Percentiles rank a stretch among this genome's conserved stretches.
phyloP scores from a whole-genome alignment of 2,797 vertebrate genomes.

The Caiman crocodilus region DNA sequence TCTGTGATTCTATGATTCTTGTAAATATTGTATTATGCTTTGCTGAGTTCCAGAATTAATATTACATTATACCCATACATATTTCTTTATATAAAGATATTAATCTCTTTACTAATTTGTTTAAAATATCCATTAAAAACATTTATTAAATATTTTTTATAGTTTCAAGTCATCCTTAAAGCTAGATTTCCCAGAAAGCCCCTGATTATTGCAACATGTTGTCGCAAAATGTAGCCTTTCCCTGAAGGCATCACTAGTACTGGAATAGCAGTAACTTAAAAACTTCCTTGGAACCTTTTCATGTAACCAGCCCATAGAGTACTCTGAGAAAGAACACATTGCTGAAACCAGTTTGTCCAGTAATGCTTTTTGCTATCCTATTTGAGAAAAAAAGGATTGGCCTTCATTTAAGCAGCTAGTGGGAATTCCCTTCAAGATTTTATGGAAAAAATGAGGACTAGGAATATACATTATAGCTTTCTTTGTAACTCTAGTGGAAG shows the following conservation, averaged over 20 bases:
- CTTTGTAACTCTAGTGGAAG: not conserved
- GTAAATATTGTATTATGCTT: not conserved
- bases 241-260: constrained; percentile 44
- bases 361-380: not conserved
- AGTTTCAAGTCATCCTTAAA: not conserved
- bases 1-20: too few species aligned
- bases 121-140: not conserved
- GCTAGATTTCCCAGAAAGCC: constrained; percentile 51
- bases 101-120: not conserved
- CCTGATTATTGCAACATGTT: constrained; percentile 37
- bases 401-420: not conserved
- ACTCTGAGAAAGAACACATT: constrained; percentile 31
- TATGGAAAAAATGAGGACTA: not conserved
- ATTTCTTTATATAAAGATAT: not conserved
- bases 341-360: not conserved
- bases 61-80: not conserved
- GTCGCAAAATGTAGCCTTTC: constrained; percentile 28
- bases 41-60: not conserved
- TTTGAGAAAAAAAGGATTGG: not conserved
- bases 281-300: constrained; percentile 48
- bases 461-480: not conserved
- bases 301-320: constrained; percentile 50
- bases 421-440: constrained; percentile 32
- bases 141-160: not conserved
- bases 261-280: constrained; percentile 45